Evolutionary conservation across 2,888 invertebrate species (phyloP), one percentile per base, ranked within the genome.

Genomic region (Tridacna crocea): DNA sequence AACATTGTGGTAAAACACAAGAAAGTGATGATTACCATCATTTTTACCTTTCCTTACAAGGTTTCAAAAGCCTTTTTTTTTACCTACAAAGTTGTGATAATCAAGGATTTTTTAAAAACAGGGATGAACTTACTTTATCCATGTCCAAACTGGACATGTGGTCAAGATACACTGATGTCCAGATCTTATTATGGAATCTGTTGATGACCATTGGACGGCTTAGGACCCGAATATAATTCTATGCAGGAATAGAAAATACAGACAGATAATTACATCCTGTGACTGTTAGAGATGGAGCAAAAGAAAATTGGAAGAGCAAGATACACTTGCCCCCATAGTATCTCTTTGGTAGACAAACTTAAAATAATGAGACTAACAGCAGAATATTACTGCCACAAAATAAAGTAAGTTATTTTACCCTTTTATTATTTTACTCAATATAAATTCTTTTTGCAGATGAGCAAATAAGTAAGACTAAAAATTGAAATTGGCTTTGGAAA

Each of bases 151-250:
- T 27, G 46, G 84, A 82, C 75, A 87, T 73, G 61, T 87, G 87
- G 75, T 99, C 98, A 24, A 92, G 86, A 87, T 99, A 99, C 22
- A 99, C 98, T 15, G 98, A 98, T 0, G 98, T 99, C 99, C 99
- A 99, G 12, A 98, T 97, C n/a, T 98, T 97, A 11, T 98, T 98
- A 94, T 98, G 98, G 88, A 97, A 92, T 82, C 96, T 96, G 73
- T 97, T 96, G 88, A 99, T 95, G 19, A 99, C 99, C 95, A 99
- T 96, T 0, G 99, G 99, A 83, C 99, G 96, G 36, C 99, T 99
- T 96, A 99, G 97, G 58, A 99, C 99, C 79, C 98, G 98, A 90
- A 99, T 97, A 94, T 99, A 99, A 94, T 99, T 98, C 91, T 99
- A 95, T 0, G 92, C 88, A 24, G 76, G 15, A 22, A 72, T 36